phyloP scores from a whole-genome alignment of 2,797 vertebrate genomes.

The Cynodonichthys magdalenae region DNA sequence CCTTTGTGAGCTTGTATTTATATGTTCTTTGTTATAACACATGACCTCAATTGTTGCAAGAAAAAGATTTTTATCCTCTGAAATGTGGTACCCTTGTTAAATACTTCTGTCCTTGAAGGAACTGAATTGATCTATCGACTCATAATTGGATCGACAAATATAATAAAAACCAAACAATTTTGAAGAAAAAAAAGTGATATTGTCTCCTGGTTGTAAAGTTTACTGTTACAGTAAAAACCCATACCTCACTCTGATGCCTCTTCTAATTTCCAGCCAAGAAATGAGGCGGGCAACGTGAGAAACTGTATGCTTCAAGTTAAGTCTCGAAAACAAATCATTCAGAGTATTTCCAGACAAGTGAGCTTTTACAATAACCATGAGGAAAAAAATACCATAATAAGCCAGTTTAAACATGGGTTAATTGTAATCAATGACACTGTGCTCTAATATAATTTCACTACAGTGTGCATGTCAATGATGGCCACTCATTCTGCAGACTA shows the following conservation, averaged over 20 bases:
- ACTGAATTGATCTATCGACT: slow-evolving; percentile 22
- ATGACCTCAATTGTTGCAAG: slow-evolving; percentile 35
- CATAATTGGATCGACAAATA: slow-evolving; percentile 28
- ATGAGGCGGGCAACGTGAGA: slow-evolving; percentile 9
- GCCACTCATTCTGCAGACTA: slow-evolving; percentile 32
- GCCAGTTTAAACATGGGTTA: slow-evolving; percentile 50
- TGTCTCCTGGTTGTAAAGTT: slow-evolving; percentile 26
- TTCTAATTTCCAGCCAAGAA: slow-evolving; percentile 17
- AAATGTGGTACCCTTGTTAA: slow-evolving; percentile 37
- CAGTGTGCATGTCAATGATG: slow-evolving; percentile 36
- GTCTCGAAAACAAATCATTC: slow-evolving; percentile 12
- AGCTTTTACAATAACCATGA: slow-evolving; percentile 29
- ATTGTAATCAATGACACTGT: slow-evolving; percentile 56
- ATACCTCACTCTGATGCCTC: neutral
- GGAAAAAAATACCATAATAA: slow-evolving; percentile 37
- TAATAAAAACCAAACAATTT: slow-evolving; percentile 35
- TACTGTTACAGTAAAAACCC: slow-evolving; percentile 12
- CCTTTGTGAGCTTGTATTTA: slow-evolving; percentile 55
- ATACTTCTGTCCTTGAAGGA: slow-evolving; percentile 32
- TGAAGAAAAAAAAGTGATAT: slow-evolving; percentile 23
- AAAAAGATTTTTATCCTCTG: slow-evolving; percentile 46
- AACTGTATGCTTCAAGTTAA: slow-evolving; percentile 9
- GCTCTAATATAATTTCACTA: slow-evolving; percentile 39
- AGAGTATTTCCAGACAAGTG: slow-evolving; percentile 32
- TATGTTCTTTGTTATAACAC: slow-evolving; percentile 59